Evolutionary conservation across 1,140 invertebrate genomes (phyloP), one percentile per base, ranked within the genome.

Genomic region (Euschistus heros): DNA sequence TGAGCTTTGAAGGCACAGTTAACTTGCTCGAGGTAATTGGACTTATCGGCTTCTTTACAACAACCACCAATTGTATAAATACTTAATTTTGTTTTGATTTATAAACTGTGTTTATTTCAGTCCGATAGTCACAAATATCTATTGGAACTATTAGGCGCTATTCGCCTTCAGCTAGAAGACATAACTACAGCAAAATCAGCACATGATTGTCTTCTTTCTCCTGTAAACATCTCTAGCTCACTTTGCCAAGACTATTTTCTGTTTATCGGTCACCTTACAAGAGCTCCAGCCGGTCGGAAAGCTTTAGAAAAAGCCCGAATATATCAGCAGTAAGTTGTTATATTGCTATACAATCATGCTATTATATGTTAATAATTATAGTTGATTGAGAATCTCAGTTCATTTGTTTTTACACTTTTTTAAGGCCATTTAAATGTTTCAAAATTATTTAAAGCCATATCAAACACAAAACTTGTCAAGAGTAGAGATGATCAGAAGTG

Each of bases 171-270:
- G 73, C 79, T 97, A 33, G 77, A 82, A 30, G 82, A 86, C 20
- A 87, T 95, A 33, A 81, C 82, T 27, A 83, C 80, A 13, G 80
- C 86, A 17, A 81, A 83, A 70, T 86, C 87, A 65, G 86, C 89
- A 0, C 88, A 92, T 71, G 90, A 95, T 73, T 91, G 89, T 69
- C 76, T 94, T 0, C 89, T 97, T 67, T 94, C 90, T 75, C 92
- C 92, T 0, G 84, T 87, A 66, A 87, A 91, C 73, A 85, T 97
- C 78, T 81, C 84, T 60, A 91, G 86, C 68, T 94, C 91, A 6
- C 87, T 92, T 73, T 91, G 89, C 74, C 92, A 95, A 74, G 87
- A 89, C 75, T 97, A 97, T 77, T 98, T 97, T 74, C 77, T 97
- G 2, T 91, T 95, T 71, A 83, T 97, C 60, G 94, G 94, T 1